Evolutionary conservation across 2,797 vertebrate species (phyloP).

Genomic region (Dromococcyx pavoninus): DNA sequence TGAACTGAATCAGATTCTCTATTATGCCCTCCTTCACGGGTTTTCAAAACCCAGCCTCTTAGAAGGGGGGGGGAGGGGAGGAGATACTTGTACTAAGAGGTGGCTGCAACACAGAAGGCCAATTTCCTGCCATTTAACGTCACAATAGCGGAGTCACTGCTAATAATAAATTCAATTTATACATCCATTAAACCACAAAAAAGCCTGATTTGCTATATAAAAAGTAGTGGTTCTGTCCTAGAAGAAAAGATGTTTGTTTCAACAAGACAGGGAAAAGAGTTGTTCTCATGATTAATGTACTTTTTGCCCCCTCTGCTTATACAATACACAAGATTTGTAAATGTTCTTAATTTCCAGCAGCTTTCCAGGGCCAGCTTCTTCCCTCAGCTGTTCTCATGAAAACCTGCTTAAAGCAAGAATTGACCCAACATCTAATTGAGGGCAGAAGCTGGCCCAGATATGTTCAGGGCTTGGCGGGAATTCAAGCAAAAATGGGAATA

Average conservation of each 20-base stretch:
- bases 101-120: not conserved
- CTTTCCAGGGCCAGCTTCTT: not conserved
- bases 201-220: not conserved
- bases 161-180: slow-evolving; percentile 52
- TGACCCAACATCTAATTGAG: not conserved
- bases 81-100: not conserved
- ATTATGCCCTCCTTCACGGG: not conserved
- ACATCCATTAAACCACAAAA: slow-evolving; percentile 48
- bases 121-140: slow-evolving; percentile 48
- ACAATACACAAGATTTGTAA: not conserved
- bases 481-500: not conserved
- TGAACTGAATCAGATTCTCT: not conserved
- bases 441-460: not conserved
- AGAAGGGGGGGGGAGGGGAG: not conserved
- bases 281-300: not conserved
- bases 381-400: not conserved
- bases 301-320: not conserved
- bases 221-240: not conserved
- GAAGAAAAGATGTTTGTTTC: not conserved
- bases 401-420: not conserved
- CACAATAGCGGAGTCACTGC: not conserved
- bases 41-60: not conserved
- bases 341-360: not conserved
- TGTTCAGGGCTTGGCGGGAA: not conserved
- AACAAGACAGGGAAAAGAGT: not conserved